phyloP scores from a whole-genome alignment of 2,888 invertebrate genomes.

The Metalampra italica region DNA sequence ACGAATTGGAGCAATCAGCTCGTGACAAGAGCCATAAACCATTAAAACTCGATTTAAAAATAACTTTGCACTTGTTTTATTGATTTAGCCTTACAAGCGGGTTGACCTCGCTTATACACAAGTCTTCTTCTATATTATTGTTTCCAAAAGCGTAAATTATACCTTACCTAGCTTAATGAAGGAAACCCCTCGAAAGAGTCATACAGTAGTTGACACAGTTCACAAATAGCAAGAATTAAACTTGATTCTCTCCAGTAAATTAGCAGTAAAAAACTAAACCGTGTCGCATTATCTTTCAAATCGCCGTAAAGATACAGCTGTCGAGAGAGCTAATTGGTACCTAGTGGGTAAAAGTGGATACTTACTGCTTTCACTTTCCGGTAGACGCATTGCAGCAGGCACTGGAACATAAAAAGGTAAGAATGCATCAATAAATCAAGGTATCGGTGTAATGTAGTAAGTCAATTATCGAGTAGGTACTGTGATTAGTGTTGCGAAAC shows the following conservation, averaged over 20 bases:
- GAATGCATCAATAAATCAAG: neutral
- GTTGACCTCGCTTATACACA: neutral
- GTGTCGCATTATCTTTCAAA: slow-evolving; percentile 16
- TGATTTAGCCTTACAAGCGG: neutral
- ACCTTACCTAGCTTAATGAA: neutral
- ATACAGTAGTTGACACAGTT: slow-evolving; percentile 3
- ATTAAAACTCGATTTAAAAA: slow-evolving; percentile 41
- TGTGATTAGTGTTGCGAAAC: too few species aligned
- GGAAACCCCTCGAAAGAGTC: neutral
- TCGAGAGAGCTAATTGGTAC: neutral
- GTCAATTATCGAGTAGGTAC: neutral
- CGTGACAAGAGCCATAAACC: slow-evolving; percentile 49
- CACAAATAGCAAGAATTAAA: neutral
- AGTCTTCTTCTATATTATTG: too few species aligned
- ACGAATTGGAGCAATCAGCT: slow-evolving; percentile 63
- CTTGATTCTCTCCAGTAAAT: neutral
- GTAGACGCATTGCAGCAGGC: slow-evolving; percentile 88
- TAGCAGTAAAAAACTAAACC: slow-evolving; percentile 12
- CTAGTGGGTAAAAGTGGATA: slow-evolving; percentile 34
- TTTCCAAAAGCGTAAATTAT: neutral
- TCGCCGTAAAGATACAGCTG: slow-evolving; percentile 16
- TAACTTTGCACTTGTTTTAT: slow-evolving; percentile 17
- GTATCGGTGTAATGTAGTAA: neutral
- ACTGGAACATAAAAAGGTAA: slow-evolving; percentile 73
- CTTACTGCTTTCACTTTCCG: slow-evolving; percentile 88